phyloP scores from a whole-genome alignment of 2,888 invertebrate species.

The Dasysyrphus tricinctus region DNA sequence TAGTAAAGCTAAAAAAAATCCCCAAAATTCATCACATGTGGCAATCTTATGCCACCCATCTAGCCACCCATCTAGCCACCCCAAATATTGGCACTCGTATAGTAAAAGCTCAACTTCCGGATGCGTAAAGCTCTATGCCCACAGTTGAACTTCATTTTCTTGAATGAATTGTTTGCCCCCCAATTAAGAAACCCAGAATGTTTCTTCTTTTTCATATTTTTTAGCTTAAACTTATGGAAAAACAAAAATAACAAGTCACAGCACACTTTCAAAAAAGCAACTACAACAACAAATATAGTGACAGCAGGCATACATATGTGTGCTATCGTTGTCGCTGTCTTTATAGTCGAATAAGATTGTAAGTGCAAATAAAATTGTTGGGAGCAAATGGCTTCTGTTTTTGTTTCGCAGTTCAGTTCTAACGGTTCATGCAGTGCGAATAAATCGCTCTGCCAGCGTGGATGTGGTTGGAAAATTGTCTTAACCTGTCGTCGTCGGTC shows the following conservation, averaged over 20 bases:
- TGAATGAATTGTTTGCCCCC: constrained; percentile 58
- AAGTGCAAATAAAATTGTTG: constrained; percentile 23
- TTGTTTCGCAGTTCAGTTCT: constrained; percentile 42
- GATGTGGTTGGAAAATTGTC: constrained; percentile 45
- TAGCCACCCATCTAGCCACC: constrained; percentile 30
- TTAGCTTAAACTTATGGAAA: not conserved
- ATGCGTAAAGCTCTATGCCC: constrained; percentile 50
- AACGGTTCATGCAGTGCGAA: constrained; percentile 61
- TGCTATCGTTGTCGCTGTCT: constrained; percentile 8
- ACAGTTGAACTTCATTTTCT: constrained; percentile 40
- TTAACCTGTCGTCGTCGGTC: not conserved
- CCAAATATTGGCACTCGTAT: constrained; percentile 37
- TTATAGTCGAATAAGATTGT: constrained; percentile 6
- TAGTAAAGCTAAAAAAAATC: not conserved
- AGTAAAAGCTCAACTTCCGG: constrained; percentile 63
- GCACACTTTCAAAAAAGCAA: constrained; percentile 6
- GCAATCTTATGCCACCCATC: constrained; percentile 55
- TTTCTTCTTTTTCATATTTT: constrained; percentile 42
- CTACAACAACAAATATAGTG: not conserved
- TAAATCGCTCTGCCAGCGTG: constrained; percentile 55
- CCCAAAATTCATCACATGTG: constrained; percentile 24
- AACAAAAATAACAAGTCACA: not conserved
- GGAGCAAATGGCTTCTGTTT: constrained; percentile 31
- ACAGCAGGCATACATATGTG: constrained; percentile 33
- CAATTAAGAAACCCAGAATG: constrained; percentile 40